Evolutionary conservation across 2,113 vertebrate genomes (phyloP), one percentile per base, ranked within the genome.

Genomic region (Pelvicachromis taeniatus): DNA sequence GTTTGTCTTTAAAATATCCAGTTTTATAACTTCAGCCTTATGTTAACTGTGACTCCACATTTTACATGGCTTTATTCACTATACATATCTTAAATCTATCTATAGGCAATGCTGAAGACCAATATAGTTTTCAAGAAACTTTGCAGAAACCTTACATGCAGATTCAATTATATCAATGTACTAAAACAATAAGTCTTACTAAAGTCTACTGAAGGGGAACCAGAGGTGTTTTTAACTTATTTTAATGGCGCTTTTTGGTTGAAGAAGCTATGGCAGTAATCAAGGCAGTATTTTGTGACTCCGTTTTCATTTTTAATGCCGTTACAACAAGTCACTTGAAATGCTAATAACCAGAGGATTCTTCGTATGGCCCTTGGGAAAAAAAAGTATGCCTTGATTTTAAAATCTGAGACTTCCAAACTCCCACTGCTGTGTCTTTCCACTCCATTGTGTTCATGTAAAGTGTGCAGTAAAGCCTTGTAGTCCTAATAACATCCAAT

Each of bases 401-500:
- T 52, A 73, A 85, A 88, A 84, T 63, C 6, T 0, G 9, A 82
- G 48, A 80, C 61, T 26, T 45, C 55, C 26, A 31, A 52, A 61
- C 70, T 78, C 82, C 31, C 61, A 14, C 78, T 42, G 80, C 35
- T 83, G 79, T 9, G 9, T 79, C 82, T 77, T 16, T 89, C 82
- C 83, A 56, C 50, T 81, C 87, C 73, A 91, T 86, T 88, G 78
- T 90, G 84, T 85, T 82, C 87, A 89, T 94, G 87, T 90, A 92
- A 91, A 92, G 86, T 89, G 84, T 84, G 83, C 33, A 40, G 86
- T 65, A 85, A 88, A 90, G 91, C 90, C 82, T 84, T 91, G 84
- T 82, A 86, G 78, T 86, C 89, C 88, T 90, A 92, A 93, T 92
- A 90, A 91, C 85, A 88, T 85, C 90, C 88, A 91, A 94, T 93